phyloP scores from a whole-genome alignment of 2,113 vertebrate species.

The Coturnix japonica region DNA sequence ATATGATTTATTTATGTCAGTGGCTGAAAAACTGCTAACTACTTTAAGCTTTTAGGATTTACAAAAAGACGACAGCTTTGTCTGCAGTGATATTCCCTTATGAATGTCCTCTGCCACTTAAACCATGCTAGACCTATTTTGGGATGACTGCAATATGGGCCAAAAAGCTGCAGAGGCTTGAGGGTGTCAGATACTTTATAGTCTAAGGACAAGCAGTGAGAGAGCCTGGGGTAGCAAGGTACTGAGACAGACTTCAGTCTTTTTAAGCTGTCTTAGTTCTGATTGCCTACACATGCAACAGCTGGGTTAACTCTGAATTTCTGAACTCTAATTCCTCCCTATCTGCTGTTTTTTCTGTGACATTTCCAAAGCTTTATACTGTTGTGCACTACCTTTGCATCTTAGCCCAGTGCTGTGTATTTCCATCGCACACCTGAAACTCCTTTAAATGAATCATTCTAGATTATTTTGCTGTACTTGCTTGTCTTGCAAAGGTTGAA shows the following conservation, averaged over 20 bases:
- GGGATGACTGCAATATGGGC: conserved; percentile 11
- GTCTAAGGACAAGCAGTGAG: neutral
- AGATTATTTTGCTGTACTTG: neutral
- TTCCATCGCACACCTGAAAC: neutral
- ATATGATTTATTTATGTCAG: conserved; percentile 61
- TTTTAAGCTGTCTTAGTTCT: neutral
- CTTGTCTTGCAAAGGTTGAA: neutral
- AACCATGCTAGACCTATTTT: conserved; percentile 51
- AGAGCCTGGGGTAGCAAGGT: neutral
- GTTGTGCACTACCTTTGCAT: neutral
- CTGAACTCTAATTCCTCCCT: neutral
- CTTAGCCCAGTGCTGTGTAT: neutral
- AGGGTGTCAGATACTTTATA: neutral
- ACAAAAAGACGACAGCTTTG: neutral
- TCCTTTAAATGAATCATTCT: neutral
- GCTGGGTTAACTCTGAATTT: neutral
- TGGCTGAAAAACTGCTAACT: conserved; percentile 25
- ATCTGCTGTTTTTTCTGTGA: neutral
- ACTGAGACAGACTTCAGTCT: neutral
- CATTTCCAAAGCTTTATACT: neutral
- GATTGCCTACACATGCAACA: neutral
- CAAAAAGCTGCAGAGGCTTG: conserved; percentile 3
- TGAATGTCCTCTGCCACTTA: conserved; percentile 2
- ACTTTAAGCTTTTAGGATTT: conserved; percentile 48
- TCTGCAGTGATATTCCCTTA: conserved; percentile 40